These are phyloP conservation scores for Chromobotia macracanthus DNA, from an alignment of 2,797 vertebrate genomes.

Conservation along the genomic window DNA sequence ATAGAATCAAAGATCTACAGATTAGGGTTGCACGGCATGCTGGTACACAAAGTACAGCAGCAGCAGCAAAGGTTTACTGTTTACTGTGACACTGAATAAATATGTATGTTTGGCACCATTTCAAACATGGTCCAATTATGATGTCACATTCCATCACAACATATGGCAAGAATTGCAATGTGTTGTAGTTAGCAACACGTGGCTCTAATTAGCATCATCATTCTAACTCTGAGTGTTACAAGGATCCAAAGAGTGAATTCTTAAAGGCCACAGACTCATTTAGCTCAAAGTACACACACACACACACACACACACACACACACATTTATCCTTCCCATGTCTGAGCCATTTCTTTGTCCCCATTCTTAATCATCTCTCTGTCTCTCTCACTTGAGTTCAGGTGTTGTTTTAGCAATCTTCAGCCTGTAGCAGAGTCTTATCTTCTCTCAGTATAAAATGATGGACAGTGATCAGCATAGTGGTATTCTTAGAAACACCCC, in stretches of 20 bases:
- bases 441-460: conserved; percentile 2
- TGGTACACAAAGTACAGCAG: not conserved
- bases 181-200: not conserved
- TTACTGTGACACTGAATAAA: too few species aligned
- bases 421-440: not conserved
- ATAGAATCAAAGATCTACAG: not conserved
- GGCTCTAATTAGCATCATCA: not conserved
- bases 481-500: conserved; percentile 28
- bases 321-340: not conserved
- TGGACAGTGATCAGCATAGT: conserved; percentile 14
- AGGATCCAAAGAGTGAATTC: not conserved
- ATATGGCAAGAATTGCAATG: too few species aligned
- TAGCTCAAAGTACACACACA: not conserved
- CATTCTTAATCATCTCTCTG: not conserved
- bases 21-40: not conserved
- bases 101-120: not conserved
- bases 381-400: not conserved
- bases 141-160: not conserved
- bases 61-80: too few species aligned
- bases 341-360: conserved; percentile 5
- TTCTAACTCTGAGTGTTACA: not conserved
- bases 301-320: too few species aligned
- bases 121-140: too few species aligned
- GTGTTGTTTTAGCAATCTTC: conserved; percentile 4
- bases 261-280: not conserved